Evolutionary conservation across 1,140 invertebrate genomes (phyloP).

Genomic region (Lordiphosa mommai): DNA sequence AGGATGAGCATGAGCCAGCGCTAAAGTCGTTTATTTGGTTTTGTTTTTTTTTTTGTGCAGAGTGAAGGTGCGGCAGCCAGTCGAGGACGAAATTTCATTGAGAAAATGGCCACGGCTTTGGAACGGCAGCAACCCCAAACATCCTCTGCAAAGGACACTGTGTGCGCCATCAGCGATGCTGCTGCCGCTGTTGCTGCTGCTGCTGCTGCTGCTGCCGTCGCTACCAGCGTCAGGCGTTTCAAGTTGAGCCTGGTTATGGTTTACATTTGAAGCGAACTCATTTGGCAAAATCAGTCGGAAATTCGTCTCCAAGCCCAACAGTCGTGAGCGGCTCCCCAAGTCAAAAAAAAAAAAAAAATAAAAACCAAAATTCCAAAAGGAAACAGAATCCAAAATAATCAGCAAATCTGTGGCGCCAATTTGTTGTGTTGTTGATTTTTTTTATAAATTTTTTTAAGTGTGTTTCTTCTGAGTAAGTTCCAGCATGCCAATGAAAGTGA

Average conservation of each 20-base stretch:
- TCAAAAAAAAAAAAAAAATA: background rate
- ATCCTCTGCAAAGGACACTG: constrained; percentile 60
- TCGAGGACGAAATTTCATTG: constrained; percentile 54
- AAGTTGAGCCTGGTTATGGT: constrained; percentile 59
- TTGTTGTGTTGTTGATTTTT: background rate
- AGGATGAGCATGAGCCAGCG: constrained; percentile 51
- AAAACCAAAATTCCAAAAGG: background rate
- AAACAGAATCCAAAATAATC: background rate
- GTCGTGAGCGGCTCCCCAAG: constrained; percentile 40
- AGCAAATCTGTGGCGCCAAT: background rate
- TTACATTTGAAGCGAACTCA: constrained; percentile 62
- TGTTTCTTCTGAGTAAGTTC: background rate
- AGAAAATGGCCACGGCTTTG: constrained; percentile 40
- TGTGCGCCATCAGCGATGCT: constrained; percentile 40
- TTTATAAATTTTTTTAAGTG: background rate
- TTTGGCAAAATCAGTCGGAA: constrained; percentile 70
- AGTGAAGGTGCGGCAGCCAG: constrained; percentile 22
- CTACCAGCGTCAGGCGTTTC: constrained; percentile 23
- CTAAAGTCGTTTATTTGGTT: background rate
- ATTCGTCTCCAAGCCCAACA: constrained; percentile 64
- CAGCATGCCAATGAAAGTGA: background rate
- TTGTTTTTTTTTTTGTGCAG: constrained; percentile 6
- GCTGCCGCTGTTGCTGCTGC: constrained; percentile 6
- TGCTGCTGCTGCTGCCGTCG: background rate
- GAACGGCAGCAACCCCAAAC: constrained; percentile 25